phyloP scores from a whole-genome alignment of 2,888 invertebrate species.

The Lissonota sp. region DNA sequence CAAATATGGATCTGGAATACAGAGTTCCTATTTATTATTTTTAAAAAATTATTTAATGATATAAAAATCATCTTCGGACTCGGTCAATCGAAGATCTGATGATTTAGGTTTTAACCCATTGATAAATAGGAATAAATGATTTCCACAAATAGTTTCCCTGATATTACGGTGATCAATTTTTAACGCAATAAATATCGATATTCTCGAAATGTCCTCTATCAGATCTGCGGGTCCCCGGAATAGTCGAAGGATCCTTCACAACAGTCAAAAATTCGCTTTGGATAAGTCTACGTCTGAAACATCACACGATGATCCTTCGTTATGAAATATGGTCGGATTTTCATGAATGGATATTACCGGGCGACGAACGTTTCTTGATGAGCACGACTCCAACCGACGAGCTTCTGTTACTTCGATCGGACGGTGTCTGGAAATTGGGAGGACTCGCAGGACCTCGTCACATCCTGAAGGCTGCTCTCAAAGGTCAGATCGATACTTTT shows the following conservation, averaged over 20 bases:
- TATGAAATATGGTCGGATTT: slow-evolving; percentile 70
- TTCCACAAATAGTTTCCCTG: no score
- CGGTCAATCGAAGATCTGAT: no score
- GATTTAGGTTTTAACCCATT: no score
- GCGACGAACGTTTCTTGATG: slow-evolving; percentile 59
- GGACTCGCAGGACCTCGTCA: slow-evolving; percentile 72
- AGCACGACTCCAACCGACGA: slow-evolving; percentile 68
- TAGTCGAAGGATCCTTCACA: slow-evolving; percentile 69
- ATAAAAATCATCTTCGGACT: no score
- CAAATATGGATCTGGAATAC: no score
- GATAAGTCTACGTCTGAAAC: slow-evolving; percentile 69
- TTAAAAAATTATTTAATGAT: no score
- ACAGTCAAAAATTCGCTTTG: slow-evolving; percentile 67
- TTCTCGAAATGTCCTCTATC: slow-evolving; percentile 3
- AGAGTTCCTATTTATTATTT: no score
- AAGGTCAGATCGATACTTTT: slow-evolving; percentile 66
- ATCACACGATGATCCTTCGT: slow-evolving; percentile 71
- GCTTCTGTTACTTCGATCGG: slow-evolving; percentile 71
- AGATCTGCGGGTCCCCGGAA: slow-evolving; percentile 71
- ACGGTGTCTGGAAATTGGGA: slow-evolving; percentile 77
- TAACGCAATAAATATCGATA: not conserved
- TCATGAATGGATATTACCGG: slow-evolving; percentile 69
- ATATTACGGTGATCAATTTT: no score
- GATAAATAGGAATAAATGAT: no score
- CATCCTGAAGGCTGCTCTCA: slow-evolving; percentile 62